Conservation (phyloP, 2,113 vertebrate species). For the Piaya cayana region DNA sequence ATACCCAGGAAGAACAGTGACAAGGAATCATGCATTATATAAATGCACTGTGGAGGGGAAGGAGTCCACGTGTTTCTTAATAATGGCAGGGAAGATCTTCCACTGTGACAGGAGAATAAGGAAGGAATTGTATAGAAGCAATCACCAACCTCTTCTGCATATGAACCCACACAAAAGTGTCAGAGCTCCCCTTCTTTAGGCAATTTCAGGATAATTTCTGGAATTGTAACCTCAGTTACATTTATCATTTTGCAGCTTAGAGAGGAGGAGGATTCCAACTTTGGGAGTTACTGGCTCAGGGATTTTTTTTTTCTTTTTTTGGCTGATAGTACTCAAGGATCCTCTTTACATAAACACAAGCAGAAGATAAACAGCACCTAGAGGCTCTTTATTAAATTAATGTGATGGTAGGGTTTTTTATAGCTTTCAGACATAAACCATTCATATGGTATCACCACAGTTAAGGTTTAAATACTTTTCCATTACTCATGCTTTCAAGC, state of each 20-base stretch:
- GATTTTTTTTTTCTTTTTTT: background rate
- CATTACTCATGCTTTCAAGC: background rate
- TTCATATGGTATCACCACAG: background rate
- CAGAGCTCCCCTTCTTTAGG: background rate
- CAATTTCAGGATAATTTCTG: background rate
- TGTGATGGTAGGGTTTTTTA: background rate
- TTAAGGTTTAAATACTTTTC: constrained; percentile 31
- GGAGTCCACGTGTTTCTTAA: background rate
- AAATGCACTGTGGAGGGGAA: background rate
- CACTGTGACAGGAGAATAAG: background rate
- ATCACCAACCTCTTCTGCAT: background rate
- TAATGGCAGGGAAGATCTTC: background rate
- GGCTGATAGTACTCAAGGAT: background rate
- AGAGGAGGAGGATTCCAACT: background rate
- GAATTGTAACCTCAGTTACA: background rate
- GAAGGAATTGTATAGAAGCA: background rate
- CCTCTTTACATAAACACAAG: constrained; percentile 15
- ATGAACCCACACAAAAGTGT: background rate
- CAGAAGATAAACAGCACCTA: constrained; percentile 42
- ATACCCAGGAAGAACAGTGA: background rate
- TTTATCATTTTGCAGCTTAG: background rate
- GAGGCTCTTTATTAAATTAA: constrained; percentile 28
- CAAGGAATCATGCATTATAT: background rate
- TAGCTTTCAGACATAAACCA: background rate
- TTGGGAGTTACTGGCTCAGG: background rate